Evolutionary conservation across 2,888 invertebrate genomes (phyloP), one percentile per base, ranked within the genome.

Genomic region (Ichneumon xanthorius): DNA sequence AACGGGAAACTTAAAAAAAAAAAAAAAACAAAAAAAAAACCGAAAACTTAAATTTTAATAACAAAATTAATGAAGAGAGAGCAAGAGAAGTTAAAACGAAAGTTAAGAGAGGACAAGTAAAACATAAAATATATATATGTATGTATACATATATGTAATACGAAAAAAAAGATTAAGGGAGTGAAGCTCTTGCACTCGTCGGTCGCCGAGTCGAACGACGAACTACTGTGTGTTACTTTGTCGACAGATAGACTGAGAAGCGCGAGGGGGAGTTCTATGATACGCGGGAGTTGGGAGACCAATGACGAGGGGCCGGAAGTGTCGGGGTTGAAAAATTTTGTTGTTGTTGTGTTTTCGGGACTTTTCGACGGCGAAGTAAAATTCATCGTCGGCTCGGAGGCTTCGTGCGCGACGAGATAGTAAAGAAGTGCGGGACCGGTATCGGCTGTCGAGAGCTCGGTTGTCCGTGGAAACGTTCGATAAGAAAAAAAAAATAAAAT

Each of bases 141-240:
- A 40, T 48, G 14, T 48, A 16, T 33, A 33, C 33, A 48, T 16
- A 53, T 19, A n/a, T 53, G 0, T 67, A 40, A 53, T 5, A 53
- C 19, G 55, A n/a, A 4, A 22, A n/a, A n/a, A 22, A 55, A 50
- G 26, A 48, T 16, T 7, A 19, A 33, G 30, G 50, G n/a, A 33
- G 19, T 9, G 55, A 19, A 55, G 9, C 22, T 9, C 3, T 22
- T 19, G 14, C 7, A 19, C n/a, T 70, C 61, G 61, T 50, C 14
- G 40, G 48, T 33, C 70, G 50, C 19, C 68, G 45, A 80, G 81
- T 75, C 79, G 22, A 72, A 33, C 86, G 80, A 79, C 72, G 76
- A 85, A 78, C 79, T 70, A 72, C 19, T 53, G 71, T 71, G 71
- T 53, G 53, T 33, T 19, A 33, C 4, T 53, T 7, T 19, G 3